Evolutionary conservation across 2,113 vertebrate genomes (phyloP).

Genomic region (Tupaia tana): DNA sequence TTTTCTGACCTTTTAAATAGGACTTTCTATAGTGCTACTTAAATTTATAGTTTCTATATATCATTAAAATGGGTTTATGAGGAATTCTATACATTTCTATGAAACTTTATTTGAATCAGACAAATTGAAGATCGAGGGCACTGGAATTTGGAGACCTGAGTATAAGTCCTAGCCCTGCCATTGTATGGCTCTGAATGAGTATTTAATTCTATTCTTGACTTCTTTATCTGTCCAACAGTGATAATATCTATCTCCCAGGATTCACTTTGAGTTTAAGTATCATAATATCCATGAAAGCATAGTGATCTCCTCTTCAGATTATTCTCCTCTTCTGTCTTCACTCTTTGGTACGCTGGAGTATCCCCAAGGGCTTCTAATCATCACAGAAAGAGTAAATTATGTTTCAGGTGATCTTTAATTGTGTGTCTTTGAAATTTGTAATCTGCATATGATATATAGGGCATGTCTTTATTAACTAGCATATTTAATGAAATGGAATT

Average conservation of each 20-base stretch:
- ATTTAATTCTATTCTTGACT: background rate
- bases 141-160: background rate
- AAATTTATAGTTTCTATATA: background rate
- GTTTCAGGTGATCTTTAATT: background rate
- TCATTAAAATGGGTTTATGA: background rate
- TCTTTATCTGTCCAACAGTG: background rate
- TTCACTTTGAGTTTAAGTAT: background rate
- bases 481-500: slow-evolving; percentile 56
- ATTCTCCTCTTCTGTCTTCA: background rate
- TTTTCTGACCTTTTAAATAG: background rate
- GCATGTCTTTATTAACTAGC: slow-evolving; percentile 43
- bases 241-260: background rate
- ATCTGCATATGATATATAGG: background rate
- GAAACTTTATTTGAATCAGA: background rate
- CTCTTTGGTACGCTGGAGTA: background rate
- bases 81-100: background rate
- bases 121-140: background rate
- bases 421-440: slow-evolving; percentile 39
- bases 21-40: background rate
- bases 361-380: background rate
- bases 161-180: background rate
- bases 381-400: slow-evolving; percentile 32
- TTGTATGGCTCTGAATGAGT: background rate
- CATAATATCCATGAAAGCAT: background rate
- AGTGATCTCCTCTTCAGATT: background rate